Base-by-base conservation (phyloP, 1,140 invertebrate genomes). In the Drosophila kurseongensis region DNA sequence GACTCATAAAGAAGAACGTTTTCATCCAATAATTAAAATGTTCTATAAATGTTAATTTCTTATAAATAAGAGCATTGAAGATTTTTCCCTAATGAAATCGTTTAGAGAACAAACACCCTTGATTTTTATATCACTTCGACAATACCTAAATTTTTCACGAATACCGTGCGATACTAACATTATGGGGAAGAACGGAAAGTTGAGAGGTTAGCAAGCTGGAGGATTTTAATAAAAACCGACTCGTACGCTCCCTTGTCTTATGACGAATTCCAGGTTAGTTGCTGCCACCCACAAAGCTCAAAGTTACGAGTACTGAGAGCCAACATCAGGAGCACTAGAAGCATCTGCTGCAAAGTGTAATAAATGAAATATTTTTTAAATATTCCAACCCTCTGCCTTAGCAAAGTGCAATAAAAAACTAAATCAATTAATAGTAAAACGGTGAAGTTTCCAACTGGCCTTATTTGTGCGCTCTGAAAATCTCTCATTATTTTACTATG, bases 181-280 rank as follows among this genome's bases (percentile, higher is more conserved):
- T n/a, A n/a, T 36, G 38, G 55, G 14, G 6, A 14, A 54, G 36
- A 73, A 40, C 12, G 58, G 68, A 73, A 62, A 73, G 58, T 40
- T 41, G 71, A 52, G 71, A 62, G 54, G 47, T 47, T 68, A n/a
- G 13, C 52, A 57, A 40, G 75, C 56, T 78, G 44, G 40, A 50
- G 76, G 83, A 79, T 88, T 86, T 83, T 88, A 86, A 79, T 88
- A 88, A 86, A 86, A 86, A 75, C 75, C 42, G 52, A 48, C 45
- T 66, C 29, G 40, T 51, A 8, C 9, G 42, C 42, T 48, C 23
- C 18, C 78, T 47, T 52, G 51, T 63, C 80, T 86, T 88, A 83
- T 86, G 79, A 82, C 75, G 88, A 79, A 86, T 88, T 86, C 68
- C 78, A 29, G 45, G 57, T 76, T 76, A 61, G 62, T 66, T 61